These are phyloP conservation scores for Plotosus lineatus DNA, from an alignment of 2,113 vertebrate genomes.

Conservation along the genomic window DNA sequence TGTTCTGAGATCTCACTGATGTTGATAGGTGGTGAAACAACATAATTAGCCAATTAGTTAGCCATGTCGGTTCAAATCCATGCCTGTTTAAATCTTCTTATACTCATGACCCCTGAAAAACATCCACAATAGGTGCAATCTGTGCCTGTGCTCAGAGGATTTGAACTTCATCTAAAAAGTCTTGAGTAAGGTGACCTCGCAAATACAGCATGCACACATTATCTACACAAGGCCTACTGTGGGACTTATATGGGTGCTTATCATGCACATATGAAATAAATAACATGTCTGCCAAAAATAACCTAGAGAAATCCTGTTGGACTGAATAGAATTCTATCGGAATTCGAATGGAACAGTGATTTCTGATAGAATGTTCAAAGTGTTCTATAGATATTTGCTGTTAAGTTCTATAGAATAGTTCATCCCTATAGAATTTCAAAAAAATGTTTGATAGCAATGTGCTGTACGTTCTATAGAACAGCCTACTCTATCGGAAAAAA, in stretches of 20 bases:
- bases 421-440: too few species aligned
- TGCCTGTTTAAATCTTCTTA: not conserved
- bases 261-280: not conserved
- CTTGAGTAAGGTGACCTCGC: not conserved
- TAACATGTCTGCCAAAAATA: too few species aligned
- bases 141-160: not conserved
- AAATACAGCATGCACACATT: not conserved
- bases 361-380: too few species aligned
- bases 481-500: too few species aligned
- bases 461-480: too few species aligned
- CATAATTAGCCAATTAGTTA: not conserved
- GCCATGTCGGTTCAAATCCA: not conserved
- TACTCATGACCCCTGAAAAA: not conserved
- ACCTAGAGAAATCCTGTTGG: too few species aligned
- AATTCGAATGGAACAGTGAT: too few species aligned
- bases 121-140: not conserved
- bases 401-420: too few species aligned
- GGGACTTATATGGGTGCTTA: not conserved
- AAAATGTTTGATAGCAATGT: too few species aligned
- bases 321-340: too few species aligned
- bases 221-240: not conserved
- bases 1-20: not conserved
- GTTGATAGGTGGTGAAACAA: not conserved
- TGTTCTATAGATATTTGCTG: too few species aligned
- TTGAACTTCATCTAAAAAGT: not conserved